phyloP scores from a whole-genome alignment of 1,140 invertebrate genomes.

The Drosophila orena region DNA sequence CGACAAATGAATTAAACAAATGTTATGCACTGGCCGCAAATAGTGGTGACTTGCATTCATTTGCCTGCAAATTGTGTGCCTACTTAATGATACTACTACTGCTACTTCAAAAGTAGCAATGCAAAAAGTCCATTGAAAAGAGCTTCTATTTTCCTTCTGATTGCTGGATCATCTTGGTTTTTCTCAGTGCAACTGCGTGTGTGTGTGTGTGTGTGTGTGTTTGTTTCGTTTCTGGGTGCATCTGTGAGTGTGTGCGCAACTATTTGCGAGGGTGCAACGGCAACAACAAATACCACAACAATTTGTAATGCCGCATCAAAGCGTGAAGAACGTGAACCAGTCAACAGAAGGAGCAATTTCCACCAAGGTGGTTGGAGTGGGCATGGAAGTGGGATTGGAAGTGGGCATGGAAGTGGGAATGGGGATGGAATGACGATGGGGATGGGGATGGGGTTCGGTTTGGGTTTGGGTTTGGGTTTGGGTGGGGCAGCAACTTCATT shows the following conservation, averaged over 20 bases:
- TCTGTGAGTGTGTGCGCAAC: conserved; percentile 21
- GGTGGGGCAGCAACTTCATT: conserved; percentile 32
- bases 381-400: not conserved
- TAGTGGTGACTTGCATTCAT: no score
- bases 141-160: not conserved
- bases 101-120: no score
- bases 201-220: conserved; percentile 10
- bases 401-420: not conserved
- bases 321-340: conserved; percentile 49
- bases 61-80: no score
- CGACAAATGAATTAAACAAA: conserved; percentile 53
- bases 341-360: conserved; percentile 41
- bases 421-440: not conserved
- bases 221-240: conserved; percentile 1
- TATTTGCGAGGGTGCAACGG: conserved; percentile 49
- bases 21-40: conserved; percentile 10
- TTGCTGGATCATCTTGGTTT: not conserved
- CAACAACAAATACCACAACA: conserved; percentile 54
- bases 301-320: conserved; percentile 55
- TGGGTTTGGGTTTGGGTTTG: not conserved
- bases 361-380: conserved; percentile 3
- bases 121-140: not conserved
- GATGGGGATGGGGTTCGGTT: no score
- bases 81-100: no score
- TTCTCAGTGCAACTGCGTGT: not conserved